Conservation (phyloP, 2,888 invertebrate genomes). For the Sicus ferrugineus region DNA sequence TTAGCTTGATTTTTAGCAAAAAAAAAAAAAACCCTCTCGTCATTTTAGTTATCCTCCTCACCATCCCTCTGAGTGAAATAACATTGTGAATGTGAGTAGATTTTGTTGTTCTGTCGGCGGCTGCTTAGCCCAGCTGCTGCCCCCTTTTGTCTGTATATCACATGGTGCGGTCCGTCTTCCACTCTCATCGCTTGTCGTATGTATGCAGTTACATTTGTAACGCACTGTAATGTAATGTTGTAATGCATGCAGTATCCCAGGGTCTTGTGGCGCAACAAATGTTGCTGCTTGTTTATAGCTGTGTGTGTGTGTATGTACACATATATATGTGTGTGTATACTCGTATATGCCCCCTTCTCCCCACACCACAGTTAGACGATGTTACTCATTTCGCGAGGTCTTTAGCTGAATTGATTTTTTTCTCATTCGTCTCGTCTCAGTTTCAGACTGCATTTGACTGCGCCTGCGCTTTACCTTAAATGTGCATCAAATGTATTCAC, state of each 20-base stretch:
- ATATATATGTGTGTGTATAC: constrained; percentile 17
- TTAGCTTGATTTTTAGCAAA: background rate
- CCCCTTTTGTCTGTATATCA: too few relatives aligned
- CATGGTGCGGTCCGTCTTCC: too few relatives aligned
- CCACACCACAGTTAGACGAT: constrained; percentile 4
- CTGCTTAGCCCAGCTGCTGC: too few relatives aligned
- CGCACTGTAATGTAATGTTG: background rate
- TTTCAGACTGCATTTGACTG: constrained; percentile 22
- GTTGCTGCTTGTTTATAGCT: constrained; percentile 4
- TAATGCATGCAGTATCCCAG: constrained; percentile 22
- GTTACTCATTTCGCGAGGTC: constrained; percentile 33
- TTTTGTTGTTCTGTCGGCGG: too few relatives aligned
- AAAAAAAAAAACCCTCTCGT: too few relatives aligned
- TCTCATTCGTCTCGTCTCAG: constrained; percentile 28
- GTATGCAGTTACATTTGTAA: background rate
- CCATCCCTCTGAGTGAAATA: too few relatives aligned
- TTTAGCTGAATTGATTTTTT: constrained; percentile 61
- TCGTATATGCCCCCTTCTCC: too few relatives aligned
- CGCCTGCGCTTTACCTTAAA: constrained; percentile 34
- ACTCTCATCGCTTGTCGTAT: background rate
- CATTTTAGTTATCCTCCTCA: too few relatives aligned
- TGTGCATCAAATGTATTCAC: constrained; percentile 30
- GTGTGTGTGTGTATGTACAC: background rate
- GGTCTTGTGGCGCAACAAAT: constrained; percentile 27
- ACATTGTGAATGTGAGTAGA: too few relatives aligned